phyloP scores from a whole-genome alignment of 2,888 invertebrate species.

The Eurois occulta region DNA sequence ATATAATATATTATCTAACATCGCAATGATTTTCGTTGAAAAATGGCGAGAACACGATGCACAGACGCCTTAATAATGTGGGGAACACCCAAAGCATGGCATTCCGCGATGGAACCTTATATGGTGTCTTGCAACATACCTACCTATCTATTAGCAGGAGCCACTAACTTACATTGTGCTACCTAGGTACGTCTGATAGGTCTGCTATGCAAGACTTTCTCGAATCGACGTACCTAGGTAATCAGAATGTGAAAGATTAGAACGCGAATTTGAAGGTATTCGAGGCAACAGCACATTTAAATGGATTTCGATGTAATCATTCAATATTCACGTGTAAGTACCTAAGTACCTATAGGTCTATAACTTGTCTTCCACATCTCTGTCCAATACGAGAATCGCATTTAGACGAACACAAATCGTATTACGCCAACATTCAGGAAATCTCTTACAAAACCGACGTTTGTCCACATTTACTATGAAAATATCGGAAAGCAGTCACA shows the following conservation, averaged over 20 bases:
- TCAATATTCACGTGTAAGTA: neutral
- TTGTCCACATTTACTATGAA: conserved; percentile 3
- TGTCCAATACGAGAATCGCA: neutral
- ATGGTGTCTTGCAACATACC: neutral
- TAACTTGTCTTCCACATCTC: neutral
- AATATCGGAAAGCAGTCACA: conserved; percentile 3
- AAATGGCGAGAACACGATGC: neutral
- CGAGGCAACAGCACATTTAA: neutral
- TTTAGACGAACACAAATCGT: neutral
- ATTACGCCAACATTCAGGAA: neutral
- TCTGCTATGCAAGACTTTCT: neutral
- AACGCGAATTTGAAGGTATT: neutral
- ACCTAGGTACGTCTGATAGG: too few relatives aligned
- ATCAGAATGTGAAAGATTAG: neutral
- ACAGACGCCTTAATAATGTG: neutral
- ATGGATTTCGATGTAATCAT: conserved; percentile 16
- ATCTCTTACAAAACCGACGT: neutral
- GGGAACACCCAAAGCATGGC: neutral
- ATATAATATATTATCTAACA: conserved; percentile 15
- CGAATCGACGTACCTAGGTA: neutral
- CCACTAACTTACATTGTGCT: neutral
- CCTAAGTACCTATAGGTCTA: too few relatives aligned
- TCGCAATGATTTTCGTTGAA: neutral
- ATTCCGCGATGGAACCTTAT: neutral
- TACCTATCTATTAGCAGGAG: too few relatives aligned